A percentile compares a stretch with the other conserved stretches of the same genome.
phyloP scores from a whole-genome alignment of 1,140 invertebrate species.

The Aleiodes sp. region DNA sequence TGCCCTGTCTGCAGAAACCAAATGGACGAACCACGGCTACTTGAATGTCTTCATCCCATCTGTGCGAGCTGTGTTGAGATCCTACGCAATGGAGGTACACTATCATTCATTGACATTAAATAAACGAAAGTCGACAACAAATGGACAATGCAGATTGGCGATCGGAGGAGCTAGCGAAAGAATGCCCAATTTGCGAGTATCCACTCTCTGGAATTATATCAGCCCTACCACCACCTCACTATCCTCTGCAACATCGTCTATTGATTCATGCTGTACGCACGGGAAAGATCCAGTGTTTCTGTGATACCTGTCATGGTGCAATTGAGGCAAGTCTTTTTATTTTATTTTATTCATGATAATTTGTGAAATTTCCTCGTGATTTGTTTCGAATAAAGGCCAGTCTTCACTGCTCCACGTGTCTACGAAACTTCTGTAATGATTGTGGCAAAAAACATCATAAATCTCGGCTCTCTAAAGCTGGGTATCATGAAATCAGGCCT shows the following conservation, averaged over 20 bases:
- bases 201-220: constrained; percentile 48
- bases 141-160: background rate
- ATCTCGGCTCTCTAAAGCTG: constrained; percentile 41
- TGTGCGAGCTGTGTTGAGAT: constrained; percentile 54
- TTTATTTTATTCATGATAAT: background rate
- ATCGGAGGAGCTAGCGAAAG: constrained; percentile 31
- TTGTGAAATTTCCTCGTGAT: background rate
- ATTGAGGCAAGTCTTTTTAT: constrained; percentile 43
- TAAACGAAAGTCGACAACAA: constrained; percentile 1
- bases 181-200: constrained; percentile 57
- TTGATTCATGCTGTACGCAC: constrained; percentile 55
- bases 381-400: constrained; percentile 50
- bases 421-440: constrained; percentile 60
- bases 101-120: constrained; percentile 27
- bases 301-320: constrained; percentile 55
- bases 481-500: constrained; percentile 52
- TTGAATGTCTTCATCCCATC: constrained; percentile 59
- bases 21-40: constrained; percentile 59
- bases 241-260: constrained; percentile 57
- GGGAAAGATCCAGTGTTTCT: constrained; percentile 50
- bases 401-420: constrained; percentile 60
- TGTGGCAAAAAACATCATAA: constrained; percentile 59
- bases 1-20: constrained; percentile 55
- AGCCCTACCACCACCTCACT: constrained; percentile 53
- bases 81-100: constrained; percentile 47